Percentiles rank a stretch among this genome's conserved stretches.
Evolutionary conservation across 1,140 invertebrate genomes (phyloP).

Genomic region (Parasteatoda tepidariorum): DNA sequence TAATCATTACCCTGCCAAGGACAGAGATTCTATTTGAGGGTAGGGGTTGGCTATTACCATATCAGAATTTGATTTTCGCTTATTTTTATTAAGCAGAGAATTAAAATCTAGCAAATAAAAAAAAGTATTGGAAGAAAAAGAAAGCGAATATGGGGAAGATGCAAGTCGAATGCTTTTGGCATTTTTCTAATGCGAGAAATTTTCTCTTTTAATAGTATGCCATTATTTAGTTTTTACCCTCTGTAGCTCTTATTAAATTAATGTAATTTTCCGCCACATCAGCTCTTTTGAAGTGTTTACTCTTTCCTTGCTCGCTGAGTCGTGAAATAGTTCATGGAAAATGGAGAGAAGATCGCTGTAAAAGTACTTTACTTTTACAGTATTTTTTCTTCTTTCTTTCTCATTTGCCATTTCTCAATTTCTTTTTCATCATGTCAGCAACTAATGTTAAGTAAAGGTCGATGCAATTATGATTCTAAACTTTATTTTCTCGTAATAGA

Average conservation of each 20-base stretch:
- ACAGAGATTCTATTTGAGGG: no score
- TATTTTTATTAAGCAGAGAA: no score
- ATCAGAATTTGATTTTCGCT: no score
- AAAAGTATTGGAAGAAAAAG: slow-evolving; percentile 27
- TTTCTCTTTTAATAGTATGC: slow-evolving; percentile 37
- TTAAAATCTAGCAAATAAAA: no score
- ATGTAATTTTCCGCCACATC: slow-evolving; percentile 52
- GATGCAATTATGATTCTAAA: slow-evolving; percentile 15
- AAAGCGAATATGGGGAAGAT: slow-evolving; percentile 19
- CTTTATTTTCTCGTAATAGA: neutral
- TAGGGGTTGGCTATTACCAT: no score
- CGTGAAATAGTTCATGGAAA: slow-evolving; percentile 32
- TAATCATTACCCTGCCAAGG: no score
- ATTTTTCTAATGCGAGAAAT: slow-evolving; percentile 1
- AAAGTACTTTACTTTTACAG: slow-evolving; percentile 14
- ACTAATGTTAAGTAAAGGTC: slow-evolving; percentile 25
- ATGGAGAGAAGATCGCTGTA: slow-evolving; percentile 46
- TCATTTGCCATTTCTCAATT: slow-evolving; percentile 6
- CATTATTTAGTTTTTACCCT: slow-evolving; percentile 33
- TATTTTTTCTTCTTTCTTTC: slow-evolving; percentile 8
- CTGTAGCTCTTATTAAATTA: slow-evolving; percentile 43
- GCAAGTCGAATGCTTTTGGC: slow-evolving; percentile 17
- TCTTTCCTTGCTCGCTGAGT: slow-evolving; percentile 5
- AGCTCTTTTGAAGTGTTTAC: slow-evolving; percentile 45
- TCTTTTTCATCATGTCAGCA: slow-evolving; percentile 27